Conservation (phyloP, 1,140 invertebrate species). For the Gryllus bimaculatus region DNA sequence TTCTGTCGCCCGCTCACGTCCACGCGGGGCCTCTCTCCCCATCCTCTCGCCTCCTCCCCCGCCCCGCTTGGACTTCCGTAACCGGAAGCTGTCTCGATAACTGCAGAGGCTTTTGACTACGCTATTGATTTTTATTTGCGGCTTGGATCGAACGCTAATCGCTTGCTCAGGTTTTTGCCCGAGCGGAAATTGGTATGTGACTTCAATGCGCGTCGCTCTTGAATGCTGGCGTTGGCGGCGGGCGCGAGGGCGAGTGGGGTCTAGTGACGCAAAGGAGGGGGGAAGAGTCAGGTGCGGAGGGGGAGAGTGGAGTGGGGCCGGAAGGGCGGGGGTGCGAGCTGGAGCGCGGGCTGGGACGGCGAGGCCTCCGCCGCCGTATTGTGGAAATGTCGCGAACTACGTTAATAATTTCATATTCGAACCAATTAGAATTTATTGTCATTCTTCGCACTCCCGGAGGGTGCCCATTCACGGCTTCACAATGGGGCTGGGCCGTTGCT, state of each 20-base stretch:
- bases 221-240: neutral
- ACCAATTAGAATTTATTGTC: neutral
- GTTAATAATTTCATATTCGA: conserved; percentile 2
- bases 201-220: neutral
- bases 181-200: neutral
- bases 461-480: neutral
- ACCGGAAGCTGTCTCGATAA: neutral
- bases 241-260: neutral
- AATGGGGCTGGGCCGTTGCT: neutral
- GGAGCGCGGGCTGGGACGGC: neutral
- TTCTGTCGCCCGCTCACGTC: neutral
- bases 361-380: neutral
- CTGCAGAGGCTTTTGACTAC: neutral
- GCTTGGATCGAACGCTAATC: neutral
- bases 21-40: too few species aligned
- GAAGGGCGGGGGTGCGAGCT: too few species aligned
- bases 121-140: neutral
- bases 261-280: neutral
- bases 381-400: conserved; percentile 3
- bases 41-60: neutral
- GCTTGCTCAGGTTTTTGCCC: neutral
- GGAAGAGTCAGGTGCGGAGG: neutral
- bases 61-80: too few species aligned
- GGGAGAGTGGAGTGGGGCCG: neutral
- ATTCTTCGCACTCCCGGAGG: neutral